These are phyloP conservation scores for Chelonoidis abingdonii DNA, from an alignment of 2,113 vertebrate genomes.

Conservation along the genomic window DNA sequence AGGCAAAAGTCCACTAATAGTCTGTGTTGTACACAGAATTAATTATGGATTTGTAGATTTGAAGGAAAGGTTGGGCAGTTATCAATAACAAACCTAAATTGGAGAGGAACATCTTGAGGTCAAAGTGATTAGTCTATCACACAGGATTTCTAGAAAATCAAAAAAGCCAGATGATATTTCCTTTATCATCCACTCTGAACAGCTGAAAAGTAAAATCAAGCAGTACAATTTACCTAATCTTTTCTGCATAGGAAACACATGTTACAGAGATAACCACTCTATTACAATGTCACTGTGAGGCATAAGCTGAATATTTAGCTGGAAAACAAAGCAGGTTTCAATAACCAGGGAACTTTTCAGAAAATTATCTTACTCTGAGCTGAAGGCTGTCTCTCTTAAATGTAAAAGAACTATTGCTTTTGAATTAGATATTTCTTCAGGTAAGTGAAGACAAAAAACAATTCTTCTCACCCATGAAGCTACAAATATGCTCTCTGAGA, in stretches of 20 bases:
- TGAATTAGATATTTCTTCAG: background rate
- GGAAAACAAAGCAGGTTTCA: background rate
- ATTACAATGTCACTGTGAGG: background rate
- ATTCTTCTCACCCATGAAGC: background rate
- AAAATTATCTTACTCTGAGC: background rate
- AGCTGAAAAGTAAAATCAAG: background rate
- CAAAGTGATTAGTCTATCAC: conserved; percentile 47
- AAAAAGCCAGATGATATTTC: background rate
- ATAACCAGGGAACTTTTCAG: background rate
- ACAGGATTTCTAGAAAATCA: background rate
- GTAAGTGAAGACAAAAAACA: background rate
- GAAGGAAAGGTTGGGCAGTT: conserved; percentile 44
- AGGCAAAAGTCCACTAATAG: conserved; percentile 32
- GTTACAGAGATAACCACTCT: background rate
- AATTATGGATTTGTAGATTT: conserved; percentile 41
- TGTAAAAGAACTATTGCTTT: background rate
- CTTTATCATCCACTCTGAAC: background rate
- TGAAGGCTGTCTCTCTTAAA: background rate
- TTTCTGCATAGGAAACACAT: background rate
- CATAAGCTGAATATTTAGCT: background rate
- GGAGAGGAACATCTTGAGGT: conserved; percentile 44
- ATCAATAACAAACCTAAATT: conserved; percentile 49
- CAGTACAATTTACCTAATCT: background rate
- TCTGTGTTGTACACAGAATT: conserved; percentile 29
- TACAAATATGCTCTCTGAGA: background rate